phyloP scores from a whole-genome alignment of 2,888 invertebrate genomes.

The Caenorhabditis angaria region DNA sequence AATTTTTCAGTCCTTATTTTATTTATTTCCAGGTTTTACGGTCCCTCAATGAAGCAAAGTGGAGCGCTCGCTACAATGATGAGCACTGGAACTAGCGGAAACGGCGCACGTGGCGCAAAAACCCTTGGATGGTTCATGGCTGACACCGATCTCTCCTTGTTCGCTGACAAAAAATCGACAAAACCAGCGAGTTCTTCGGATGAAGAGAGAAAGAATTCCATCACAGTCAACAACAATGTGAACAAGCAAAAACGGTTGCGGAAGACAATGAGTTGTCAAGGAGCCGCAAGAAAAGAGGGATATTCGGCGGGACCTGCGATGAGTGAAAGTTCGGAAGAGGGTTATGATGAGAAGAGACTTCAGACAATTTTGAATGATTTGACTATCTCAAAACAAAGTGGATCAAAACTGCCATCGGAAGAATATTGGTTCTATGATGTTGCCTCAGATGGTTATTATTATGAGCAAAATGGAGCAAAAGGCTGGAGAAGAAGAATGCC shows the following conservation, averaged over 20 bases:
- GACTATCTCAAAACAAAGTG: neutral
- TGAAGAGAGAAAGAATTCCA: constrained; percentile 13
- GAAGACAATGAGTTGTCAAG: constrained; percentile 23
- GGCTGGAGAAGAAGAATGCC: constrained; percentile 61
- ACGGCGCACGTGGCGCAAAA: constrained; percentile 45
- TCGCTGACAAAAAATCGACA: neutral
- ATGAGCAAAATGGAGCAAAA: constrained; percentile 69
- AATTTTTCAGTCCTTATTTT: neutral
- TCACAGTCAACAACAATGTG: constrained; percentile 2
- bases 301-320: constrained; percentile 26
- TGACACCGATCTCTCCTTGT: constrained; percentile 37
- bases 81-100: too few species aligned
- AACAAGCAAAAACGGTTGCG: constrained; percentile 30
- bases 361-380: neutral
- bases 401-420: constrained; percentile 9
- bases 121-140: constrained; percentile 61
- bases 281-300: constrained; percentile 24
- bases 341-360: constrained; percentile 7
- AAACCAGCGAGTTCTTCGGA: constrained; percentile 30
- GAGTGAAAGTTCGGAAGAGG: constrained; percentile 38
- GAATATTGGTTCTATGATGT: constrained; percentile 64
- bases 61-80: constrained; percentile 5
- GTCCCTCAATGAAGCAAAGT: constrained; percentile 20
- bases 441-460: constrained; percentile 70
- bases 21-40: constrained; percentile 13